phyloP scores from a whole-genome alignment of 2,888 invertebrate genomes.

The Carpatolechia fugitivella region DNA sequence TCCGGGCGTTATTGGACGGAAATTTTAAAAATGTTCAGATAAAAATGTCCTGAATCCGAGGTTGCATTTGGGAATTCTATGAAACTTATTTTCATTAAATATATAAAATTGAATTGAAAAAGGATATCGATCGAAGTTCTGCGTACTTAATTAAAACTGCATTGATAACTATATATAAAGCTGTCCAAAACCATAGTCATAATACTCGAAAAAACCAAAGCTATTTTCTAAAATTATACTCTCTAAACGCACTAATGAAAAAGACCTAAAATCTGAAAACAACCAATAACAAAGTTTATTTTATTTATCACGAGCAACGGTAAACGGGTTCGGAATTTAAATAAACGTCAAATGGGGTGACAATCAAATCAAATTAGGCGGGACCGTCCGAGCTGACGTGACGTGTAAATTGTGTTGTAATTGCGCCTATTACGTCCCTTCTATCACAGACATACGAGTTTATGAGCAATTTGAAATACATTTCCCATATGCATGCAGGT shows the following conservation, averaged over 20 bases:
- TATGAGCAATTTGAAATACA: slow-evolving; percentile 1
- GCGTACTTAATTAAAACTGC: too few relatives aligned
- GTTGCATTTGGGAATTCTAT: slow-evolving; percentile 20
- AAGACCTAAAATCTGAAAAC: neutral
- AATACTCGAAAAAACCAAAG: neutral
- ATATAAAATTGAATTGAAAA: too few relatives aligned
- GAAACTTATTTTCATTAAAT: slow-evolving; percentile 3
- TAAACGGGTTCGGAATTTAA: slow-evolving; percentile 44
- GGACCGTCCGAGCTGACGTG: slow-evolving; percentile 45
- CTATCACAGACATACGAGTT: neutral
- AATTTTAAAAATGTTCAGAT: slow-evolving; percentile 19
- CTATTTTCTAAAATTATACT: neutral
- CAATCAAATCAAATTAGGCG: slow-evolving; percentile 67
- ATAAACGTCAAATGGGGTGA: slow-evolving; percentile 60
- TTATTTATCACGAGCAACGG: slow-evolving; percentile 3
- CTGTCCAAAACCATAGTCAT: too few relatives aligned
- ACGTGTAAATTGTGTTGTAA: slow-evolving; percentile 62
- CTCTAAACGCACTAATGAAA: neutral
- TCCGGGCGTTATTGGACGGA: slow-evolving; percentile 20
- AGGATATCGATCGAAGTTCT: too few relatives aligned
- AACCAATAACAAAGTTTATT: slow-evolving; percentile 1
- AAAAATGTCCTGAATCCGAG: slow-evolving; percentile 21
- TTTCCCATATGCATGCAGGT: neutral
- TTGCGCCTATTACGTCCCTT: slow-evolving; percentile 47
- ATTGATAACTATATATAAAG: too few relatives aligned